phyloP scores from a whole-genome alignment of 2,888 invertebrate genomes.

The Lasioglossum morio region DNA sequence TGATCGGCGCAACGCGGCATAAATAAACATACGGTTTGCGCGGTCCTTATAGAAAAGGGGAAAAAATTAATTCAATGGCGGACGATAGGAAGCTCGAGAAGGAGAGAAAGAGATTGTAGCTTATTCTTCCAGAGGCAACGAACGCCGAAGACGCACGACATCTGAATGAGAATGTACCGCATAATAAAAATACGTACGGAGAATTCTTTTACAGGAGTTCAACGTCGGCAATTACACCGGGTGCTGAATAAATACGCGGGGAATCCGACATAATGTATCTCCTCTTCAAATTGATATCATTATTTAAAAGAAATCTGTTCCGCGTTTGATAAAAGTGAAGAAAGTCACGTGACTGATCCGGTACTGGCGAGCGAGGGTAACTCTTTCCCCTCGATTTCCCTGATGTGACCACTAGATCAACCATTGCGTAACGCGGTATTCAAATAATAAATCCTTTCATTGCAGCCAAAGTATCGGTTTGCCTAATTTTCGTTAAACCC shows the following conservation, averaged over 20 bases:
- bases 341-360: not conserved
- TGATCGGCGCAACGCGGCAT: conserved; percentile 20
- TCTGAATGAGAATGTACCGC: conserved; percentile 38
- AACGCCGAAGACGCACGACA: conserved; percentile 33
- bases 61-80: conserved; percentile 4
- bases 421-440: not conserved
- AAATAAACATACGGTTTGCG: conserved; percentile 41
- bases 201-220: conserved; percentile 40
- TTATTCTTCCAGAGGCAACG: conserved; percentile 43
- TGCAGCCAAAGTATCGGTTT: not conserved
- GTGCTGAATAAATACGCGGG: not conserved
- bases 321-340: not conserved
- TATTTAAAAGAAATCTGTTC: not conserved
- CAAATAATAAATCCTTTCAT: not conserved
- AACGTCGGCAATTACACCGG: not conserved
- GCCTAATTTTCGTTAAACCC: not conserved
- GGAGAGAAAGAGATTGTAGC: not conserved
- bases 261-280: not conserved
- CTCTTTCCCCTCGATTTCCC: not conserved
- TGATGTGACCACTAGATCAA: too few relatives aligned
- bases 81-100: not conserved
- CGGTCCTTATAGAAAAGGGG: conserved; percentile 14
- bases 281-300: not conserved
- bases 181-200: conserved; percentile 21
- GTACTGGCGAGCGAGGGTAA: not conserved